A percentile compares a stretch with the other conserved stretches of the same genome.
Evolutionary conservation across 2,888 invertebrate species (phyloP).

Genomic region (Antitype chi): DNA sequence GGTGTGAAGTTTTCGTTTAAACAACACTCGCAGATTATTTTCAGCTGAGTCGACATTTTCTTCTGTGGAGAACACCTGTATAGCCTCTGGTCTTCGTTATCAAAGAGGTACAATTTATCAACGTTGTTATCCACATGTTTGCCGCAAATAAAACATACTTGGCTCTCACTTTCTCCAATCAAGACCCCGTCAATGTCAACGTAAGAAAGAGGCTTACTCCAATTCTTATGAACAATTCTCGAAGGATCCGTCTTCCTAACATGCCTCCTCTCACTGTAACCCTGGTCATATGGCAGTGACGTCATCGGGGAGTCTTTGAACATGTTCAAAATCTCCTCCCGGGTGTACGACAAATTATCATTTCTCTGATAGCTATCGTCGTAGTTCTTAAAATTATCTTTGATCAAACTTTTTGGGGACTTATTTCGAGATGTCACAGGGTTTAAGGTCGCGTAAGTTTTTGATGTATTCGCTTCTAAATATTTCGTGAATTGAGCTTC

Average conservation of each 20-base stretch:
- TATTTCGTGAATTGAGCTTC: slow-evolving; percentile 86
- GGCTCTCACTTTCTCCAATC: slow-evolving; percentile 77
- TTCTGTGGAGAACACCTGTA: slow-evolving; percentile 83
- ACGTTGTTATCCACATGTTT: slow-evolving; percentile 77
- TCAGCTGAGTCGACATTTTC: slow-evolving; percentile 80
- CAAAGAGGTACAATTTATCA: slow-evolving; percentile 85
- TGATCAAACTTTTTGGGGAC: slow-evolving; percentile 80
- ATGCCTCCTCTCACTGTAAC: slow-evolving; percentile 80
- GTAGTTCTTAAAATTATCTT: slow-evolving; percentile 73
- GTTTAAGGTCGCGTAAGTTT: slow-evolving; percentile 79
- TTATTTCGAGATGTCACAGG: slow-evolving; percentile 77
- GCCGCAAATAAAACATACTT: slow-evolving; percentile 84
- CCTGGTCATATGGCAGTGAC: slow-evolving; percentile 79
- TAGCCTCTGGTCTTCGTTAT: slow-evolving; percentile 86
- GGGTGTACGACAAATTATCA: slow-evolving; percentile 78
- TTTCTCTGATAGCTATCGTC: slow-evolving; percentile 66
- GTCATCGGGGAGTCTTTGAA: slow-evolving; percentile 87
- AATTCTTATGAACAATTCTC: slow-evolving; percentile 78
- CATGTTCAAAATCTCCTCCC: slow-evolving; percentile 86
- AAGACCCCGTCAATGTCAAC: slow-evolving; percentile 79
- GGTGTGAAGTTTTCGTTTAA: slow-evolving; percentile 82
- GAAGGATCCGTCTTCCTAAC: slow-evolving; percentile 86
- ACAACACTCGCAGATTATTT: slow-evolving; percentile 84
- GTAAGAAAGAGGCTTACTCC: slow-evolving; percentile 73
- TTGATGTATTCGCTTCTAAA: slow-evolving; percentile 76